A percentile compares a stretch with the other conserved stretches of the same genome.
Evolutionary conservation across 2,888 invertebrate genomes (phyloP).

Genomic region (Helleia helle): DNA sequence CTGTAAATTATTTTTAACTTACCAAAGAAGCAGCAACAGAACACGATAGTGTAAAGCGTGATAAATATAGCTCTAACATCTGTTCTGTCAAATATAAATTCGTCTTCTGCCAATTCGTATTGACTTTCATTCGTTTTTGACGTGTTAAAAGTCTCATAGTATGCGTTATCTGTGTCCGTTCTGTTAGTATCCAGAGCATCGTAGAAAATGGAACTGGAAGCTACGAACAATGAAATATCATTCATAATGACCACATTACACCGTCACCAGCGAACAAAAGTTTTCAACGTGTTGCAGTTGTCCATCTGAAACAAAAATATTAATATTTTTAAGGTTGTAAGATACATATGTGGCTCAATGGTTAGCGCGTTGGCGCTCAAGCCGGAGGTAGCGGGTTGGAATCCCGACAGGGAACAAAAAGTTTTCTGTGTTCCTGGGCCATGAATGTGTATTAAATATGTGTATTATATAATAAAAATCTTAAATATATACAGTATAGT

Average conservation of each 20-base stretch:
- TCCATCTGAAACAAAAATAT: conserved; percentile 39
- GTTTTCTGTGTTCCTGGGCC: too few species aligned
- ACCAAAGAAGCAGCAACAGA: conserved; percentile 89
- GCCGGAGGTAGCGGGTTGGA: too few species aligned
- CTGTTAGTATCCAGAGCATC: conserved; percentile 26
- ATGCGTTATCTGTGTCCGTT: conserved; percentile 13
- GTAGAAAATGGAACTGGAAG: conserved; percentile 34
- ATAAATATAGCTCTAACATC: conserved; percentile 84
- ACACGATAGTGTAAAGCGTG: conserved; percentile 83
- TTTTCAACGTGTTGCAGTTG: conserved; percentile 11
- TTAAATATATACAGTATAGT: too few species aligned
- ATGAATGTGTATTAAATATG: too few species aligned
- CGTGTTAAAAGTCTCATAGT: conserved; percentile 24
- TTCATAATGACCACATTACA: conserved; percentile 41
- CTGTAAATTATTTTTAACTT: conserved; percentile 47
- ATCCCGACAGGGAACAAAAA: too few species aligned
- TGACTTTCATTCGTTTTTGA: conserved; percentile 37
- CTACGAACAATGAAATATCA: conserved; percentile 36
- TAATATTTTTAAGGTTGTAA: too few species aligned
- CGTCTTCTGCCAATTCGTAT: conserved; percentile 54
- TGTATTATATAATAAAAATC: too few species aligned
- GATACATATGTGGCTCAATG: too few species aligned
- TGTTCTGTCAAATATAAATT: conserved; percentile 83
- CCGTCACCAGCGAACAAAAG: conserved; percentile 13
- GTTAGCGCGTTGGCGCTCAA: too few species aligned